These are phyloP conservation scores for Acropternis orthonyx DNA, from an alignment of 2,797 vertebrate species.

Conservation along the genomic window DNA sequence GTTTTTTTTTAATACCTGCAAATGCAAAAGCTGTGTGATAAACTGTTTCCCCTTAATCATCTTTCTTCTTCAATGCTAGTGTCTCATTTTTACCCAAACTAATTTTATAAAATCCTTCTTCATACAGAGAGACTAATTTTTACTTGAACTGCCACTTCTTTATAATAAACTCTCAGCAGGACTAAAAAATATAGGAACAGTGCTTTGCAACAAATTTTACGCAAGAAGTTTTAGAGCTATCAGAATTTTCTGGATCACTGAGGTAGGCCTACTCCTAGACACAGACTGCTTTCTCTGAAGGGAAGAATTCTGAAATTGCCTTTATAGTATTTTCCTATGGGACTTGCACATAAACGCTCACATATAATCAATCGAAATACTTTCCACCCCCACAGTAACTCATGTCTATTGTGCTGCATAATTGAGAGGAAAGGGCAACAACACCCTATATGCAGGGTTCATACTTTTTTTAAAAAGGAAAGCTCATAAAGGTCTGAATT, in stretches of 20 bases:
- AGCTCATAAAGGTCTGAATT: background rate
- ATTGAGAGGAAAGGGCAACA: background rate
- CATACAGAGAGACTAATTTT: background rate
- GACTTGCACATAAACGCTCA: background rate
- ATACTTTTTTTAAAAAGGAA: background rate
- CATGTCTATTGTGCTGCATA: background rate
- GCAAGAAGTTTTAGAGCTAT: background rate
- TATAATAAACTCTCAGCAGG: background rate
- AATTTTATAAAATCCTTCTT: background rate
- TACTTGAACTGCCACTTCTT: background rate
- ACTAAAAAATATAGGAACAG: background rate
- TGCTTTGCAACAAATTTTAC: background rate
- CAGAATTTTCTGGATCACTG: background rate
- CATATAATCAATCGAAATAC: background rate
- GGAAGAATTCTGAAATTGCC: background rate
- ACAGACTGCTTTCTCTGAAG: background rate
- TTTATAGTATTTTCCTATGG: background rate
- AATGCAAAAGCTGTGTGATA: background rate
- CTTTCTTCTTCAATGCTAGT: background rate
- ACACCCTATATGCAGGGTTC: background rate
- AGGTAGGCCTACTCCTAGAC: background rate
- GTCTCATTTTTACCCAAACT: background rate
- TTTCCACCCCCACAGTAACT: background rate
- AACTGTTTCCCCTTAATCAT: background rate
- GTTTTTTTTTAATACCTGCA: background rate